Base-by-base conservation (phyloP, 2,888 invertebrate species). In the Apotomis capreana region DNA sequence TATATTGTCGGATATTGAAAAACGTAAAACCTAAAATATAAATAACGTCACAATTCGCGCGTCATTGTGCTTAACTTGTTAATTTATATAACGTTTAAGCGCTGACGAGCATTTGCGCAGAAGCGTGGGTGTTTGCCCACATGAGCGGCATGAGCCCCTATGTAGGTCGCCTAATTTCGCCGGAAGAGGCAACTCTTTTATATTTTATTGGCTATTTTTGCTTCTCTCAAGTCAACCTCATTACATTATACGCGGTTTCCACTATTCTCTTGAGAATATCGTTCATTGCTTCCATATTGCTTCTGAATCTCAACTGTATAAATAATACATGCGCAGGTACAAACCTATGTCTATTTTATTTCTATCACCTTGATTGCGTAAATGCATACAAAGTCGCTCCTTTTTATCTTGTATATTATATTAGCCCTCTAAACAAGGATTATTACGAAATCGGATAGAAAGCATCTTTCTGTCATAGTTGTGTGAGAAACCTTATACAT, bases 91-190 rank as follows among this genome's bases (percentile, higher is more conserved):
- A 86, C 87, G 86, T 68, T 68, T 85, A 88, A 84, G 78, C 80
- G 76, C 81, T 84, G 85, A 87, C 82, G 82, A 84, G 84, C 79
- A 77, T 80, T 62, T 91, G 90, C 90, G 80, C 84, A 88, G 90
- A 89, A 90, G 84, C 87, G 89, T 89, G 86, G 87, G 88, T 82
- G 82, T 80, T 72, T 76, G 74, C 74, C 76, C 78, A 79, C 79
- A 80, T 77, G 78, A 75, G 76, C 75, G 70, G 79, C 79, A 80
- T 77, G 78, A 75, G 76, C 75, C 70, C 68, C 76, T 77, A 90
- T 83, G 82, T 90, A 84, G 89, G 90, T 85, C 90, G 83, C 74
- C 80, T 73, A 69, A 69, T 68, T 80, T 83, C 83, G 74, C 80
- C 80, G 82, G 79, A 86, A 85, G 80, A 83, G 76, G 72, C 76